Base-by-base conservation (phyloP, 37 sponge, comb jelly and placozoan species). In the Eunapius fragilis region DNA sequence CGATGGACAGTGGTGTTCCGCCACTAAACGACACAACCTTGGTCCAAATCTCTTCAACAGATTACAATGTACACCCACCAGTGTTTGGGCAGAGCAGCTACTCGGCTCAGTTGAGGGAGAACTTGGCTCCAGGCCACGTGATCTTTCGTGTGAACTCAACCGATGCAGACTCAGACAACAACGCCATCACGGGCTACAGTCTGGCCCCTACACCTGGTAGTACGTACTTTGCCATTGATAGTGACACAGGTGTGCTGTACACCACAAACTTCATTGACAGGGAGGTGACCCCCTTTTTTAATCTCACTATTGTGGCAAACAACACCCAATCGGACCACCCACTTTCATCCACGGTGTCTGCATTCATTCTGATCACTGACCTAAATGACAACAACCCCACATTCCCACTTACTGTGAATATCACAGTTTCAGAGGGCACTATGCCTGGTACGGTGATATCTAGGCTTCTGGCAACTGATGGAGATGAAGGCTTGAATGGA, bases 11-110 rank as follows among this genome's bases (percentile, higher is more conserved):
- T 0, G 94, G 94, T 10, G 24, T 22, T 3, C 90, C 90, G n/a
- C 47, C 80, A 24, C 74, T 77, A 41, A 73, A 33, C 31, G 76
- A 41, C 31, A 84, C 87, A 26, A 38, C 85, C 67, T 34, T 19
- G 12, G 84, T 89, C 27, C 27, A 10, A 7, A 73, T 95, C n/a
- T 72, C 58, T 6, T 67, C 92, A 2, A 74, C 76, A 12, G 92
- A 95, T 68, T 80, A 74, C 68, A 95, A 95, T 80, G 95, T 92
- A 67, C 35, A 89, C 78, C 86, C 75, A 12, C 95, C 95, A 31
- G 76, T 76, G 7, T 95, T 95, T 72, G 25, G 23, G 26, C 74
- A 86, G 70, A 31, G 27, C 5, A 13, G 37, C 34, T 95, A 89
- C 70, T 32, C 83, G 0, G 85, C 77, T 25, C 14, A 17, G 0